Conservation (phyloP, 2,113 vertebrate genomes). For the Salvelinus namaycush region DNA sequence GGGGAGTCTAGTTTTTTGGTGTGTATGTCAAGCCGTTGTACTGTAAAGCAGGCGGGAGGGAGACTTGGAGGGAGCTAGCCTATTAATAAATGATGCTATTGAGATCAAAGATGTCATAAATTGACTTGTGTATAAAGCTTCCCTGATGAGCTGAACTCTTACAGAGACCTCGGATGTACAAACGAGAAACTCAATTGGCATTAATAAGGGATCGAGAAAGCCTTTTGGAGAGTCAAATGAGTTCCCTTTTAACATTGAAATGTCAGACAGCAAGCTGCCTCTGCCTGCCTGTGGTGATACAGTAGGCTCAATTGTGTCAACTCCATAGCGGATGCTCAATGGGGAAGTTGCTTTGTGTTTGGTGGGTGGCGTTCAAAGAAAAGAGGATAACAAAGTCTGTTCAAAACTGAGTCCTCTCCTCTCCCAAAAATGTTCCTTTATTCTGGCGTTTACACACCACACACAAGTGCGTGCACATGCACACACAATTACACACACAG, state of each 20-base stretch:
- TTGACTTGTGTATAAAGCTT: constrained; percentile 29
- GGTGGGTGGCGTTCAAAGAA: background rate
- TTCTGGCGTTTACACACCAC: constrained; percentile 10
- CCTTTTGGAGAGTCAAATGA: constrained; percentile 19
- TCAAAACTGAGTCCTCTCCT: constrained; percentile 7
- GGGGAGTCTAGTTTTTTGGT: background rate
- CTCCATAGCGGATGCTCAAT: background rate
- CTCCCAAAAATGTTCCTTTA: constrained; percentile 10
- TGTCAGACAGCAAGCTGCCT: constrained; percentile 55
- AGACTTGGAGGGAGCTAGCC: background rate
- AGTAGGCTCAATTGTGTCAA: constrained; percentile 7
- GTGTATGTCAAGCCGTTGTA: constrained; percentile 5
- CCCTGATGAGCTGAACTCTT: constrained; percentile 20
- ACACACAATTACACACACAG: constrained; percentile 17
- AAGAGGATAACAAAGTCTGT: constrained; percentile 3
- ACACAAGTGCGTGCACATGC: background rate
- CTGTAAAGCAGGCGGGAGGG: constrained; percentile 1
- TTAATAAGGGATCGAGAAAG: constrained; percentile 10
- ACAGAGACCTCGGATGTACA: constrained; percentile 5
- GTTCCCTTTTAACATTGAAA: constrained; percentile 53
- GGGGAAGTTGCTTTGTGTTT: background rate
- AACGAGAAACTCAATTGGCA: constrained; percentile 13
- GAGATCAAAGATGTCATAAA: constrained; percentile 44
- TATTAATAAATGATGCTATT: background rate
- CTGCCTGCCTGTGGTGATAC: constrained; percentile 42